These are phyloP conservation scores for Cryptocephalus moraei DNA, from an alignment of 2,888 invertebrate genomes.

Conservation along the genomic window DNA sequence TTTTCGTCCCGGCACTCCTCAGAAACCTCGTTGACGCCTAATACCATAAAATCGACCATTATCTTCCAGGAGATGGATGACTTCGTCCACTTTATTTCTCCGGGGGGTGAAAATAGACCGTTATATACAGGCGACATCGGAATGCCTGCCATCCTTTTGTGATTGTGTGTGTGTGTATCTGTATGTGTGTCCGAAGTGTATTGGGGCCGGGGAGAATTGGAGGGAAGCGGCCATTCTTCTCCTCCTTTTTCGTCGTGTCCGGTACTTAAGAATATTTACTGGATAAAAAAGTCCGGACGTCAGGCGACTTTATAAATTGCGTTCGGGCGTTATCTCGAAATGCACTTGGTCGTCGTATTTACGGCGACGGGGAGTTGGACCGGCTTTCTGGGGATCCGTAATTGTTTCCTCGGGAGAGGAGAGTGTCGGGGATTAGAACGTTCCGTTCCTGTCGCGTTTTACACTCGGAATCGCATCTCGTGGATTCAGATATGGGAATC, in stretches of 20 bases:
- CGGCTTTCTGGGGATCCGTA: too few species aligned
- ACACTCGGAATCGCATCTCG: too few species aligned
- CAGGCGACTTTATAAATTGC: conserved; percentile 21
- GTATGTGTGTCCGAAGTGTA: conserved; percentile 18
- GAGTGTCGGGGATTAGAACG: too few species aligned
- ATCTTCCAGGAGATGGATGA: background rate
- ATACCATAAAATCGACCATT: background rate
- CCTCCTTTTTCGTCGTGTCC: conserved; percentile 26
- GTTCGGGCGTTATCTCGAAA: too few species aligned
- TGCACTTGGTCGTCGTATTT: too few species aligned
- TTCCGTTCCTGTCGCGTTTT: too few species aligned
- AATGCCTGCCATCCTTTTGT: conserved; percentile 14
- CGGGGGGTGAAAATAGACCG: background rate
- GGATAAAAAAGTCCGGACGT: conserved; percentile 21
- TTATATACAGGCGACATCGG: background rate
- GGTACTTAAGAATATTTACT: conserved; percentile 37
- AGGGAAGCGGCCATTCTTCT: conserved; percentile 5
- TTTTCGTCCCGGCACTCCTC: background rate
- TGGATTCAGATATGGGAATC: too few species aligned
- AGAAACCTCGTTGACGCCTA: background rate
- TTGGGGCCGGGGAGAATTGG: conserved; percentile 9
- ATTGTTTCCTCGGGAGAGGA: too few species aligned
- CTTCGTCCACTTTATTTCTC: background rate
- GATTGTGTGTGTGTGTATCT: conserved; percentile 15
- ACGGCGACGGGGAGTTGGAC: too few species aligned